Evolutionary conservation across 2,113 vertebrate genomes (phyloP).

Genomic region (Chelonoidis abingdonii): DNA sequence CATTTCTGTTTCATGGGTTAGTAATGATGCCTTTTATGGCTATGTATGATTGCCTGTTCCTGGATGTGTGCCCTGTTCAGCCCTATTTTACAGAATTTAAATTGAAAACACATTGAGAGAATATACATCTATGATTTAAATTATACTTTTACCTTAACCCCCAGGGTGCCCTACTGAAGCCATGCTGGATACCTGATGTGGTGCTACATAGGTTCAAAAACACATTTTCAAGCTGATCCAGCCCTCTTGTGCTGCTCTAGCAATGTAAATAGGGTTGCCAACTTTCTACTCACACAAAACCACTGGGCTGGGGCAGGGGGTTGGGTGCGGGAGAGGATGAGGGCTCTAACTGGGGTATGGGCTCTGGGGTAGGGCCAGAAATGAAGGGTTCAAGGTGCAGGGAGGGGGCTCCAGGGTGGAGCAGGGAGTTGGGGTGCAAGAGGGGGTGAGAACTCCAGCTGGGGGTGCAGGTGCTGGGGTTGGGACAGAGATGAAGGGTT

Average conservation of each 20-base stretch:
- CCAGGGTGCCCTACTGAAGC: neutral
- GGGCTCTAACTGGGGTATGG: no score
- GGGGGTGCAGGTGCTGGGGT: no score
- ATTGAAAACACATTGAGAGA: neutral
- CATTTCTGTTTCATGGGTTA: neutral
- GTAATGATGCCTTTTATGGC: conserved; percentile 12
- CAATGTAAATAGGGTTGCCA: neutral
- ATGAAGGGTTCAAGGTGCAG: no score
- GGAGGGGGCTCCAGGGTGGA: no score
- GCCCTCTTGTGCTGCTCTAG: neutral
- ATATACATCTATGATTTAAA: neutral
- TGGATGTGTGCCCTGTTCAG: neutral
- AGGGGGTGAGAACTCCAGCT: no score
- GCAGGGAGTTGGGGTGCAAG: no score
- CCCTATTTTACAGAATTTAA: neutral
- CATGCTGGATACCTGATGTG: neutral
- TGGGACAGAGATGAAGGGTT: no score
- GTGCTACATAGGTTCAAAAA: neutral
- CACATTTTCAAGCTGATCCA: neutral
- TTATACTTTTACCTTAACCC: neutral
- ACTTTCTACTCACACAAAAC: no score
- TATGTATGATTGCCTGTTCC: neutral
- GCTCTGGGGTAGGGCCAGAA: no score
- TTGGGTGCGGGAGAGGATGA: no score
- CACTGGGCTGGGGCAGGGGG: no score